These are phyloP conservation scores for Drosophila tropicalis DNA, from an alignment of 1,140 invertebrate species.

Conservation along the genomic window DNA sequence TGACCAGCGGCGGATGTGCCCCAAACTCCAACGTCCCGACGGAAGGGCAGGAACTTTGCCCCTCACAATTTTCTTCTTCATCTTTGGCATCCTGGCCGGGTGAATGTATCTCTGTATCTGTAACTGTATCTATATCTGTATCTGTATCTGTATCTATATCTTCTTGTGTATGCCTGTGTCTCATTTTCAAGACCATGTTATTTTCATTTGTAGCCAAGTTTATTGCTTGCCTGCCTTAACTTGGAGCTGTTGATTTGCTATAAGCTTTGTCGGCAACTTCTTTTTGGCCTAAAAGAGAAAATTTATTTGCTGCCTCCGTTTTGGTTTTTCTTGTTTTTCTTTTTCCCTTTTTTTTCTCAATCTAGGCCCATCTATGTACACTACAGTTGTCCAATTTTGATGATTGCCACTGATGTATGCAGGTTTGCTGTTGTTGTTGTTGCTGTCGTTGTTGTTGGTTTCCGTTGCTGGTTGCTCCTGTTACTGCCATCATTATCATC, in stretches of 20 bases:
- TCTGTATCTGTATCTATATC: slow-evolving; percentile 36
- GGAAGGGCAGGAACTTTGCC: slow-evolving; percentile 43
- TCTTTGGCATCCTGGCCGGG: slow-evolving; percentile 45
- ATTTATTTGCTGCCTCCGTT: slow-evolving; percentile 17
- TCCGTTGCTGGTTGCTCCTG: slow-evolving; percentile 44
- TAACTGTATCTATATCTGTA: slow-evolving; percentile 23
- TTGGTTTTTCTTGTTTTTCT: slow-evolving; percentile 30
- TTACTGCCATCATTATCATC: slow-evolving; percentile 65
- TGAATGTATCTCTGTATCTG: not conserved
- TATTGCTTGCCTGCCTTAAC: slow-evolving; percentile 45
- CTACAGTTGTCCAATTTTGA: slow-evolving; percentile 65
- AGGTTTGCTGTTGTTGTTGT: not conserved
- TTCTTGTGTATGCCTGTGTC: slow-evolving; percentile 27
- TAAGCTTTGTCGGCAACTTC: slow-evolving; percentile 59
- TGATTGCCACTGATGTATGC: slow-evolving; percentile 63
- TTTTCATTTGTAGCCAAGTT: slow-evolving; percentile 56
- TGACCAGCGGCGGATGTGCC: slow-evolving; percentile 61
- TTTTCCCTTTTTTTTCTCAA: slow-evolving; percentile 25
- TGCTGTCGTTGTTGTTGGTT: slow-evolving; percentile 23
- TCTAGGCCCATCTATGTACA: slow-evolving; percentile 29
- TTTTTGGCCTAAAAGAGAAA: slow-evolving; percentile 33
- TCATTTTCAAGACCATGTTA: slow-evolving; percentile 52
- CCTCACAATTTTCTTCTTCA: slow-evolving; percentile 34
- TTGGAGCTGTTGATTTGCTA: slow-evolving; percentile 59
- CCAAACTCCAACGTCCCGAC: slow-evolving; percentile 38